A percentile compares a stretch with the other conserved stretches of the same genome.
phyloP scores from a whole-genome alignment of 2,888 invertebrate species.

The Aphelenchoides bicaudatus region DNA sequence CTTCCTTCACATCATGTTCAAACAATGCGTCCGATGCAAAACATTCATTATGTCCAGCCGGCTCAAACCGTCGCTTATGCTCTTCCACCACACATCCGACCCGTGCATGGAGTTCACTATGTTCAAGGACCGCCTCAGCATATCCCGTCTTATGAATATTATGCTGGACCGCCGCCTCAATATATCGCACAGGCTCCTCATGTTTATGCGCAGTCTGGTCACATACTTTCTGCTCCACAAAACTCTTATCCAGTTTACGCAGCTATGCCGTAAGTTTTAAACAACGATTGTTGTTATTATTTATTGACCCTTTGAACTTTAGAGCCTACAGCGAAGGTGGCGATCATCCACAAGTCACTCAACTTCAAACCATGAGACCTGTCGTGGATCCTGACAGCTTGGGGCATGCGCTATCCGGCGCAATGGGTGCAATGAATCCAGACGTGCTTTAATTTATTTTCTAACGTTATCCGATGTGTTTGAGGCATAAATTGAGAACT shows the following conservation, averaged over 20 bases:
- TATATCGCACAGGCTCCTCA: constrained; percentile 5
- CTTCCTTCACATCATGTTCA: constrained; percentile 5
- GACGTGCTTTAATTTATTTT: constrained; percentile 20
- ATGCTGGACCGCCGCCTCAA: constrained; percentile 16
- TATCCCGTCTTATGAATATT: background rate
- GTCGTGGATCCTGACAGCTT: constrained; percentile 36
- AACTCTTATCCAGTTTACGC: constrained; percentile 9
- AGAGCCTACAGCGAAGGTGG: constrained; percentile 7
- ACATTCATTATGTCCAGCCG: constrained; percentile 6
- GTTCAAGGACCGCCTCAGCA: constrained; percentile 19
- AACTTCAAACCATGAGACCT: constrained; percentile 21
- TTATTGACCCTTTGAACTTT: constrained; percentile 1
- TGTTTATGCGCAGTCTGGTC: background rate
- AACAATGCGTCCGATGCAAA: constrained; percentile 17
- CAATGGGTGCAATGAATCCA: constrained; percentile 37
- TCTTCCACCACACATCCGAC: constrained; percentile 16
- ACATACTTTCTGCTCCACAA: constrained; percentile 1
- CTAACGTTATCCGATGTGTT: too few species aligned
- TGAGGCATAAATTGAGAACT: too few species aligned
- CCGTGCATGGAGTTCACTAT: background rate
- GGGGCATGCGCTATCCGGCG: constrained; percentile 40
- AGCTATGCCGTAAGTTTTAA: constrained; percentile 15
- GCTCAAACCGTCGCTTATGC: constrained; percentile 15
- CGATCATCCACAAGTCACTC: constrained; percentile 22
- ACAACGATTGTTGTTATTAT: background rate